Percentiles rank a stretch among this genome's conserved stretches.
Evolutionary conservation across 2,113 vertebrate species (phyloP).

Genomic region (Silurus meridionalis): DNA sequence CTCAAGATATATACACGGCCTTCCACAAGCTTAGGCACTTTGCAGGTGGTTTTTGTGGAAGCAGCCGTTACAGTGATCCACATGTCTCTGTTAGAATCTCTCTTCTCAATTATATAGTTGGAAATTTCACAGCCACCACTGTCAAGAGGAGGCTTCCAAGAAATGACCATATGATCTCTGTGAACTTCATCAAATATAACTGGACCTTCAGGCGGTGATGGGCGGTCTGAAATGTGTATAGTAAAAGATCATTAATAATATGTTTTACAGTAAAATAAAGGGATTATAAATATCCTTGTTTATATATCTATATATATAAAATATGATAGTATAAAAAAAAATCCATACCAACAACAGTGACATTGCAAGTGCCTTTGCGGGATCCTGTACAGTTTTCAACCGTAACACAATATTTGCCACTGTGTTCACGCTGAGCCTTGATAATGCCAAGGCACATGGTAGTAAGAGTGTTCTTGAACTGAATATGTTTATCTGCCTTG

Average conservation of each 20-base stretch:
- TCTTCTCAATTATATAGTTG: slow-evolving; percentile 96
- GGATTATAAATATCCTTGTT: neutral
- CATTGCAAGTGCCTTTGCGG: slow-evolving; percentile 89
- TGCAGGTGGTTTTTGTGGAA: slow-evolving; percentile 87
- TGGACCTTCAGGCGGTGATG: slow-evolving; percentile 90
- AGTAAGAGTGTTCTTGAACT: slow-evolving; percentile 84
- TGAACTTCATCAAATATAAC: slow-evolving; percentile 94
- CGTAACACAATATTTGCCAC: slow-evolving; percentile 89
- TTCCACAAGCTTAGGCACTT: slow-evolving; percentile 90
- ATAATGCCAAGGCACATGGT: slow-evolving; percentile 85
- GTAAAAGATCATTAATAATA: slow-evolving; percentile 14
- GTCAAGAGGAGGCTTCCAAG: slow-evolving; percentile 96
- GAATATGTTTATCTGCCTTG: slow-evolving; percentile 82
- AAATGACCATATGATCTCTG: slow-evolving; percentile 90
- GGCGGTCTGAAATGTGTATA: slow-evolving; percentile 79
- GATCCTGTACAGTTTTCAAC: slow-evolving; percentile 93
- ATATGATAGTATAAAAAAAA: slow-evolving; percentile 28
- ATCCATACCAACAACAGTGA: slow-evolving; percentile 88
- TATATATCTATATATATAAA: neutral
- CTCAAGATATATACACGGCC: slow-evolving; percentile 91
- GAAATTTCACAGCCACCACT: slow-evolving; percentile 89
- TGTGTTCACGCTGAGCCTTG: slow-evolving; percentile 86
- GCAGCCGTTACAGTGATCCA: slow-evolving; percentile 96
- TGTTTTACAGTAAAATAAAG: neutral
- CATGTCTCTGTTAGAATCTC: slow-evolving; percentile 84